Evolutionary conservation across 2,888 invertebrate genomes (phyloP), one percentile per base, ranked within the genome.

Genomic region (Anagyrus pseudococci): DNA sequence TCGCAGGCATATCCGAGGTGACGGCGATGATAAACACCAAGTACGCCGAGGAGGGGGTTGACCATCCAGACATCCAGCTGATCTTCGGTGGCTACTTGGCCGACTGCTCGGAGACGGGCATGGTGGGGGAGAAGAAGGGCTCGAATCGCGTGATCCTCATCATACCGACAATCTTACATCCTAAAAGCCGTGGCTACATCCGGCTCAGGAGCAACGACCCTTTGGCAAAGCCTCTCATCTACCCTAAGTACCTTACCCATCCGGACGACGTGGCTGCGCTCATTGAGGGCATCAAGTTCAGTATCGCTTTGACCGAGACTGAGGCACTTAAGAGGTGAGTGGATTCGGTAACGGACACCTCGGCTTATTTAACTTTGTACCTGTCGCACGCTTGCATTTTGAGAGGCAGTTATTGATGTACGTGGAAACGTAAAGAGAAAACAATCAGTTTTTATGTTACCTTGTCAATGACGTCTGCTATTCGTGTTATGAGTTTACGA

Each of bases 51-150:
- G 87, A 88, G 0, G 82, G 85, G 0, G 86, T 88, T 41, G 90
- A 93, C 76, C 86, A 91, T 75, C 95, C 95, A 0, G 95, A 96
- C 77, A 79, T 95, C 8, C 94, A 96, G 77, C 85, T 89, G 68
- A 94, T 94, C 82, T 95, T 95, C 80, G 91, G 93, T 8, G 94
- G 91, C 1, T 94, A 89, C 81, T 82, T 94, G 64, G 93, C 93
- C 0, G 91, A 93, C 77, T 94, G 93, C 76, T 92, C 93, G 1
- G 88, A 88, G 76, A 93, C 93, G 0, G 93, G 93, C 20, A 92
- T 92, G 86, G 92, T 93, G 4, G 93, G 93, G 0, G 93, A 93
- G 77, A 82, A 86, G 43, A 82, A 88, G 0, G 90, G 88, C 59
- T 85, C 85, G 53, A 88, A 89, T 13, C 83, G 93, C 7, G 84